phyloP scores from a whole-genome alignment of 1,140 invertebrate species.

The Linepithema humile region DNA sequence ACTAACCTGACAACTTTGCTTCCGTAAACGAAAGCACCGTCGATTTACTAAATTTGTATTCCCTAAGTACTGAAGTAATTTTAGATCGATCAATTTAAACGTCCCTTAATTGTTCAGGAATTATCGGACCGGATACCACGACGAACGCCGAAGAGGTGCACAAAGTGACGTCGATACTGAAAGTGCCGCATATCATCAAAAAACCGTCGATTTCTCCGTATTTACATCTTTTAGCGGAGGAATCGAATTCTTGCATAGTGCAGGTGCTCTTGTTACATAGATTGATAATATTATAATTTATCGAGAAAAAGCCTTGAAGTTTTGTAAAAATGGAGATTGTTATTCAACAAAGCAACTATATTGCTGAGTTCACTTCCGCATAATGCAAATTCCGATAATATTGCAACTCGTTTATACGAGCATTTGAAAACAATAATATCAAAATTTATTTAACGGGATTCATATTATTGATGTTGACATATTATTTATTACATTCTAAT shows the following conservation, averaged over 20 bases:
- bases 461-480: not conserved
- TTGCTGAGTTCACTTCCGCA: not conserved
- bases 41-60: not conserved
- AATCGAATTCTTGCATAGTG: slow-evolving; percentile 78
- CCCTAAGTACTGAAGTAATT: not conserved
- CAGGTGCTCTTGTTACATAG: slow-evolving; percentile 68
- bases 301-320: not conserved
- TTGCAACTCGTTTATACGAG: not conserved
- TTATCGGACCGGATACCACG: slow-evolving; percentile 81
- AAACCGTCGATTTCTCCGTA: slow-evolving; percentile 77
- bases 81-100: not conserved
- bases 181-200: slow-evolving; percentile 81
- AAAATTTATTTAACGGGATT: not conserved
- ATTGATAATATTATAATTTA: not conserved
- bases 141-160: slow-evolving; percentile 79
- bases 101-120: slow-evolving; percentile 70
- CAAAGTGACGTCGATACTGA: slow-evolving; percentile 81
- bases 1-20: not conserved
- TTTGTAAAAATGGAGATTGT: not conserved
- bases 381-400: slow-evolving; percentile 18
- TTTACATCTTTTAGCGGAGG: slow-evolving; percentile 77
- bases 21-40: not conserved
- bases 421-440: slow-evolving; percentile 1
- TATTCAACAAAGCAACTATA: not conserved
- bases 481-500: not conserved